phyloP scores from a whole-genome alignment of 2,888 invertebrate genomes.

The Metellina segmentata region DNA sequence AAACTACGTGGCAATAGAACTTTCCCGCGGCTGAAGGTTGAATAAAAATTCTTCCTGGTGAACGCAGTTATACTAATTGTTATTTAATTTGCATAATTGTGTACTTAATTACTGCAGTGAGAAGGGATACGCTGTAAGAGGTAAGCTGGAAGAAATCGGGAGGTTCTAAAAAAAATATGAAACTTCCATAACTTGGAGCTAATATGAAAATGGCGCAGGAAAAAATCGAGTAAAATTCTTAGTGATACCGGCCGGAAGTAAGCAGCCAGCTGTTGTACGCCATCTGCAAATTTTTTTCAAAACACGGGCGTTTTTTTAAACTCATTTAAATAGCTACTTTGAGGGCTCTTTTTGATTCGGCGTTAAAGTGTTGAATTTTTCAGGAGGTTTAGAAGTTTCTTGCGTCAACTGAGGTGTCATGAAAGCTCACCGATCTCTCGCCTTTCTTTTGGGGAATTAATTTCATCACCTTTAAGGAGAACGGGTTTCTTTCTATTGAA shows the following conservation, averaged over 20 bases:
- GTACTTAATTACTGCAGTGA: conserved; percentile 76
- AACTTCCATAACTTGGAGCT: conserved; percentile 69
- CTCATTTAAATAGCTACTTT: conserved; percentile 55
- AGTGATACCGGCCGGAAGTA: conserved; percentile 56
- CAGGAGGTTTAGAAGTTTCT: conserved; percentile 21
- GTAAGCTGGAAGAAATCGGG: conserved; percentile 54
- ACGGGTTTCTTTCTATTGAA: neutral
- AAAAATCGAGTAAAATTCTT: conserved; percentile 61
- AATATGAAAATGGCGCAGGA: conserved; percentile 51
- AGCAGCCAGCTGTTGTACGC: conserved; percentile 60
- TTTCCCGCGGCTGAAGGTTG: conserved; percentile 40
- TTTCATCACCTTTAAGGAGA: conserved; percentile 39
- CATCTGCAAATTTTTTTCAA: conserved; percentile 62
- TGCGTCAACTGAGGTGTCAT: conserved; percentile 26
- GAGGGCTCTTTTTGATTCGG: conserved; percentile 51
- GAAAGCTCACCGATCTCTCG: neutral
- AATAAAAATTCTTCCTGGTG: conserved; percentile 56
- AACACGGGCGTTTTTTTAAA: conserved; percentile 24
- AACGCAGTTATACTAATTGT: conserved; percentile 77
- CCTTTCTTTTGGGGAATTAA: conserved; percentile 22
- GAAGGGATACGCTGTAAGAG: conserved; percentile 53
- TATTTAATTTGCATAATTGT: conserved; percentile 77
- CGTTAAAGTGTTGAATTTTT: conserved; percentile 62
- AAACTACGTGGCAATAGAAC: conserved; percentile 65
- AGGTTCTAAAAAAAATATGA: conserved; percentile 27